Percentiles rank a stretch among this genome's conserved stretches.
phyloP scores from a whole-genome alignment of 2,113 vertebrate genomes.

The Manacus vitellinus region DNA sequence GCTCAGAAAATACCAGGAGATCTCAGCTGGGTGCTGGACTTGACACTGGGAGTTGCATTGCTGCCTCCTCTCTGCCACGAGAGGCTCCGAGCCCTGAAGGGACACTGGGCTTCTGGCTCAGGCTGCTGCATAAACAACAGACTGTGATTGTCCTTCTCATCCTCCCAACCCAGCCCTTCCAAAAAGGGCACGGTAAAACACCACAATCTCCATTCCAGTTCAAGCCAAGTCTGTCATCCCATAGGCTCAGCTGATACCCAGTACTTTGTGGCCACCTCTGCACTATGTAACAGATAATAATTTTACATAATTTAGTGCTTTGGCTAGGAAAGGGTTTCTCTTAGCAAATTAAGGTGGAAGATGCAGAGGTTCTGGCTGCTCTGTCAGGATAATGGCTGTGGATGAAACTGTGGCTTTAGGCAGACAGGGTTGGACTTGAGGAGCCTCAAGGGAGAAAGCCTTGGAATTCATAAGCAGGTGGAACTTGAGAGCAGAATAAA shows the following conservation, averaged over 20 bases:
- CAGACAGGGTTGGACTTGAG: background rate
- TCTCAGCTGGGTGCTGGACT: background rate
- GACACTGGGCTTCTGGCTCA: background rate
- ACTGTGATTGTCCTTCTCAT: background rate
- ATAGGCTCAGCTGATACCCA: background rate
- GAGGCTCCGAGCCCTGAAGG: background rate
- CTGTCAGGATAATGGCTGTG: background rate
- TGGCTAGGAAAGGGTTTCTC: background rate
- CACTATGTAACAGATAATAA: background rate
- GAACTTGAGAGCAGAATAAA: background rate
- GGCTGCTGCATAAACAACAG: background rate
- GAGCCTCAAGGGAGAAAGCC: background rate
- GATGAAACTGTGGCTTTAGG: background rate
- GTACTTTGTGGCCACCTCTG: background rate
- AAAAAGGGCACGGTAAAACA: background rate
- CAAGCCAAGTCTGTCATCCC: background rate
- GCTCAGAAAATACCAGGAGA: background rate
- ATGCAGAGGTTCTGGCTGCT: background rate
- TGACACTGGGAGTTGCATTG: fast-evolving
- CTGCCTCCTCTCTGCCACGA: fast-evolving
- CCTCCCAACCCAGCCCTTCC: background rate
- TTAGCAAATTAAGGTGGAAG: background rate
- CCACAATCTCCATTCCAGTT: too few species aligned
- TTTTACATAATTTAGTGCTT: background rate
- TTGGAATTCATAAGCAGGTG: background rate